Evolutionary conservation across 2,888 invertebrate species (phyloP).

Genomic region (Tipula vernalis): DNA sequence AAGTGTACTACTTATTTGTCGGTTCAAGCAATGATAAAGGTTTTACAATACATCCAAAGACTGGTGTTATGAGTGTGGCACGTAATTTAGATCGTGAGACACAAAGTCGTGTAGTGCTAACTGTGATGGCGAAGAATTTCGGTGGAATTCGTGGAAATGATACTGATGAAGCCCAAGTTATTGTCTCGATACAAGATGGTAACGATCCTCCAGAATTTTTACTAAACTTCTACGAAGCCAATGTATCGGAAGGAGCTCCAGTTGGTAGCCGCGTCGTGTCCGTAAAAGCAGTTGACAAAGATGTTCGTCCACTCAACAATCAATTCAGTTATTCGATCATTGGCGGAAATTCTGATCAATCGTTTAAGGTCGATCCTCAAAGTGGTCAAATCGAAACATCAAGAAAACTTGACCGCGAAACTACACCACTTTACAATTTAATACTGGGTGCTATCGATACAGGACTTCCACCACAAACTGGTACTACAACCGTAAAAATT

Average conservation of each 20-base stretch:
- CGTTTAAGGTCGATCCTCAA: constrained; percentile 79
- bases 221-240: constrained; percentile 62
- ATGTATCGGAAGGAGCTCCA: constrained; percentile 65
- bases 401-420: constrained; percentile 67
- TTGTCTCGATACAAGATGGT: constrained; percentile 87
- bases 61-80: constrained; percentile 73
- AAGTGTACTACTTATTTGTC: constrained; percentile 82
- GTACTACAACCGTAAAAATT: constrained; percentile 73
- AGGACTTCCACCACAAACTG: constrained; percentile 81
- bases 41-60: constrained; percentile 71
- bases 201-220: constrained; percentile 92
- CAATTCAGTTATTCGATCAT: constrained; percentile 85
- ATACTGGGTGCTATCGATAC: constrained; percentile 81
- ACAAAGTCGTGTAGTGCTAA: constrained; percentile 76
- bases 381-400: constrained; percentile 72
- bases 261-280: constrained; percentile 61
- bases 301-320: constrained; percentile 80
- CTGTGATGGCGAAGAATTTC: constrained; percentile 87
- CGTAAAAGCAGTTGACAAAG: constrained; percentile 82
- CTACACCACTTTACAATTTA: constrained; percentile 56
- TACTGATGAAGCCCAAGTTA: constrained; percentile 89
- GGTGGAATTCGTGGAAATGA: constrained; percentile 91
- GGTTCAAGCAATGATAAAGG: constrained; percentile 88
- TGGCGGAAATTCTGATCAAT: constrained; percentile 67
- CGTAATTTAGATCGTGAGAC: constrained; percentile 74